Percentiles rank a stretch among this genome's conserved stretches.
Evolutionary conservation across 1,140 invertebrate species (phyloP).

Genomic region (Microplitis mediator): DNA sequence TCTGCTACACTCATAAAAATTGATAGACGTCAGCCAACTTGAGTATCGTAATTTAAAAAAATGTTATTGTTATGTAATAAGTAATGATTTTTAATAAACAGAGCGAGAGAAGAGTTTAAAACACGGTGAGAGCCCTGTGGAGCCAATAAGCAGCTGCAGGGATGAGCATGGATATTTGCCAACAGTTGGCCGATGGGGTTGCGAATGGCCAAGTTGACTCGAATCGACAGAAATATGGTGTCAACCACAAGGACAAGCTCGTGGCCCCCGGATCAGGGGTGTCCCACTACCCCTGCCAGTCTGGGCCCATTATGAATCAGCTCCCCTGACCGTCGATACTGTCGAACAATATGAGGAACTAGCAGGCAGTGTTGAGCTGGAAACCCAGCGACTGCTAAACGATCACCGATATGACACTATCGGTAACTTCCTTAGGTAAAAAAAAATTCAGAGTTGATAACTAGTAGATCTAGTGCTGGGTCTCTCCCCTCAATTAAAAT

Average conservation of each 20-base stretch:
- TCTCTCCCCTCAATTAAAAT: no score
- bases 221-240: slow-evolving; percentile 65
- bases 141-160: slow-evolving; percentile 66
- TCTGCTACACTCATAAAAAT: no score
- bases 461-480: not conserved
- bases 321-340: slow-evolving; percentile 63
- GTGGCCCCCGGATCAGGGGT: slow-evolving; percentile 60
- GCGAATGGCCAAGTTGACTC: slow-evolving; percentile 94
- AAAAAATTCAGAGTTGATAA: not conserved
- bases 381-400: slow-evolving; percentile 76
- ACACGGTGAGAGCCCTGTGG: slow-evolving; percentile 64
- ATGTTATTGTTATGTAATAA: not conserved
- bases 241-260: slow-evolving; percentile 63
- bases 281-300: slow-evolving; percentile 61
- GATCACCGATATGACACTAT: slow-evolving; percentile 86
- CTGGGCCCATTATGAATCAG: slow-evolving; percentile 60
- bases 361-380: slow-evolving; percentile 74
- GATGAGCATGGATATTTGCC: slow-evolving; percentile 72
- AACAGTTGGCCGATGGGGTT: slow-evolving; percentile 82
- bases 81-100: slow-evolving; percentile 23
- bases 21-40: no score
- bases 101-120: slow-evolving; percentile 65
- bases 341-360: slow-evolving; percentile 80
- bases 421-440: slow-evolving; percentile 76
- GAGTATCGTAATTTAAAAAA: no score